Percentiles rank a stretch among this genome's conserved stretches.
Evolutionary conservation across 2,888 invertebrate species (phyloP).

Genomic region (Taenaris catops): DNA sequence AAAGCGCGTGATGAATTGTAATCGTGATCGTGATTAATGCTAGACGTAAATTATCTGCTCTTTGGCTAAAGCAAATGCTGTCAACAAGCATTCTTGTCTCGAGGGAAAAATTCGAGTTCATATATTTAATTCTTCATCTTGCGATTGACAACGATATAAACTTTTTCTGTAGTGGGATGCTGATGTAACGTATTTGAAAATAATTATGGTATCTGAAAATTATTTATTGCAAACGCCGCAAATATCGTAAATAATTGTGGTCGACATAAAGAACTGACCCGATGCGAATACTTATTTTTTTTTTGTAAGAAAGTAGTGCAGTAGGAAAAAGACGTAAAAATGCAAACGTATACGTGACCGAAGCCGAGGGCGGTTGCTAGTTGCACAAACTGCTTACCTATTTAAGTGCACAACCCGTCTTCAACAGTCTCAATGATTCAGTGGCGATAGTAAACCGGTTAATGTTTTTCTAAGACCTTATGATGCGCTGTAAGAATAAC

Average conservation of each 20-base stretch:
- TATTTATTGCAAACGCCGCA: background rate
- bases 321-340: slow-evolving; percentile 22
- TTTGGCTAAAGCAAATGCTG: too few species aligned
- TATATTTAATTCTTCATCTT: too few species aligned
- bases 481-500: slow-evolving; percentile 48
- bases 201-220: too few species aligned
- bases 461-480: slow-evolving; percentile 49
- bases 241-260: slow-evolving; percentile 1
- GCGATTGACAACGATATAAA: too few species aligned
- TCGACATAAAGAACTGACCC: slow-evolving; percentile 4
- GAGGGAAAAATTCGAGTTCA: too few species aligned
- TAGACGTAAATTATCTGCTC: too few species aligned
- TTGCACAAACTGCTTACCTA: slow-evolving; percentile 29
- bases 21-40: too few species aligned
- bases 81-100: too few species aligned
- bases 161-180: too few species aligned
- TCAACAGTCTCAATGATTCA: slow-evolving; percentile 36
- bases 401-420: slow-evolving; percentile 39
- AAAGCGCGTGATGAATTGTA: too few species aligned
- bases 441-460: slow-evolving; percentile 55
- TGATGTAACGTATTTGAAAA: too few species aligned
- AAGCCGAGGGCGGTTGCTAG: slow-evolving; percentile 20
- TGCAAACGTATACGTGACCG: slow-evolving; percentile 18
- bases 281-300: slow-evolving; percentile 15
- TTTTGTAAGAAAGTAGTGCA: slow-evolving; percentile 21